Percentiles rank a stretch among this genome's conserved stretches.
Evolutionary conservation across 2,113 vertebrate species (phyloP).

Genomic region (Chaetops frenatus): DNA sequence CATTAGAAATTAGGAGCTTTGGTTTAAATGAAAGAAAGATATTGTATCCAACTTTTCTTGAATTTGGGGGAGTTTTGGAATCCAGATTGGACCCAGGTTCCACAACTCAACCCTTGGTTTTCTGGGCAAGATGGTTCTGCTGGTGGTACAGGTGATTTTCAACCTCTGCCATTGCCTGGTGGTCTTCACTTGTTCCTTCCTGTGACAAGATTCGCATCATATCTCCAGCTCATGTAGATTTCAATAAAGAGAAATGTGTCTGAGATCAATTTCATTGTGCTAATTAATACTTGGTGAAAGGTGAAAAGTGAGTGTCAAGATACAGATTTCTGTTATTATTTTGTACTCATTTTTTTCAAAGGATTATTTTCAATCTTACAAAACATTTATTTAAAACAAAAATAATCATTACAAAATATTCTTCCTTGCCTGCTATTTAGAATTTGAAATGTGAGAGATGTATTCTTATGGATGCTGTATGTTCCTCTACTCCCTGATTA

Average conservation of each 20-base stretch:
- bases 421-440: neutral
- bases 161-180: neutral
- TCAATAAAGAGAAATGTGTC: neutral
- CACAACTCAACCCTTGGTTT: neutral
- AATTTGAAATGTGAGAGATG: neutral
- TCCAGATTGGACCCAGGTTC: neutral
- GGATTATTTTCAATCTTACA: neutral
- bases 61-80: neutral
- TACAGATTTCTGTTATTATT: neutral
- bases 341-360: neutral
- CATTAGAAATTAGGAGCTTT: neutral
- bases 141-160: neutral
- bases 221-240: neutral
- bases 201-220: neutral
- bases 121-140: neutral
- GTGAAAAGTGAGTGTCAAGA: neutral
- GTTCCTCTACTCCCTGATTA: neutral
- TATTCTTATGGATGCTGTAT: neutral
- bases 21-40: neutral
- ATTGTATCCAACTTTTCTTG: neutral
- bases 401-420: neutral
- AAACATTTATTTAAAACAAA: neutral
- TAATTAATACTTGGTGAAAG: neutral
- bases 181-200: neutral
- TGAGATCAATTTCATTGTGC: neutral